Base-by-base conservation (phyloP, 2,888 invertebrate genomes). In the Rugalucina vietnamica region DNA sequence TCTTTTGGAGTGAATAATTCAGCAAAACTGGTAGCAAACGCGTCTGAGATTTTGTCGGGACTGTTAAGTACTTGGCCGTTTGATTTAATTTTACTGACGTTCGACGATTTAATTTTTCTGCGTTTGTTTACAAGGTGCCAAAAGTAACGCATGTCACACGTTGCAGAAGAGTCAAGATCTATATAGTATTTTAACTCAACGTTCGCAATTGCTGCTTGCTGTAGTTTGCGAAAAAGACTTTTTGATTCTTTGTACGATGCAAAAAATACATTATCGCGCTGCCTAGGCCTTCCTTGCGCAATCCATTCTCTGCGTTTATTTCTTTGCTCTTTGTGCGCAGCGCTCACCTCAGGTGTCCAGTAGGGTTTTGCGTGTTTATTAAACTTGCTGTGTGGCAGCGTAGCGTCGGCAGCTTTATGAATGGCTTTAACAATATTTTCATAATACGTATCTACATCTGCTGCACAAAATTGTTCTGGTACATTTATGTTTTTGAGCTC, bases 321-420 rank as follows among this genome's bases (percentile, higher is more conserved):
- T 32, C 82, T 57, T 8, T 76, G 69, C 21, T 24, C 21, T 10
- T n/a, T 43, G 43, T 81, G 81, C 1, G 81, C 72, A 18, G 57
- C 65, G 72, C 77, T 82, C 18, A 82, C 49, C 43, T 82, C 82
- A 14, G 24, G n/a, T n/a, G 72, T 65, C 82, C 77, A 82, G 50
- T 82, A 77, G 3, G 81, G 81, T 49, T 81, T 81, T 3, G 72
- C 65, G 14, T 60, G 71, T 24, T 65, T 76, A 43, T 81, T 76
- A 57, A 71, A 81, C 36, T 54, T 76, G n/a, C 57, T 76, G 4
- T 60, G 14, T 14, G 76, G 76, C 18, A 81, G 36, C 4, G 37
- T 1, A 18, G 29, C 29, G 1, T 36, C 49, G 2, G 78, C 78
- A 37, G 50, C n/a, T 12, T 50, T 21, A n/a, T 39, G 36, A 34